These are phyloP conservation scores for Hypocryptadius cinnamomeus DNA, from an alignment of 2,113 vertebrate species.

Conservation along the genomic window DNA sequence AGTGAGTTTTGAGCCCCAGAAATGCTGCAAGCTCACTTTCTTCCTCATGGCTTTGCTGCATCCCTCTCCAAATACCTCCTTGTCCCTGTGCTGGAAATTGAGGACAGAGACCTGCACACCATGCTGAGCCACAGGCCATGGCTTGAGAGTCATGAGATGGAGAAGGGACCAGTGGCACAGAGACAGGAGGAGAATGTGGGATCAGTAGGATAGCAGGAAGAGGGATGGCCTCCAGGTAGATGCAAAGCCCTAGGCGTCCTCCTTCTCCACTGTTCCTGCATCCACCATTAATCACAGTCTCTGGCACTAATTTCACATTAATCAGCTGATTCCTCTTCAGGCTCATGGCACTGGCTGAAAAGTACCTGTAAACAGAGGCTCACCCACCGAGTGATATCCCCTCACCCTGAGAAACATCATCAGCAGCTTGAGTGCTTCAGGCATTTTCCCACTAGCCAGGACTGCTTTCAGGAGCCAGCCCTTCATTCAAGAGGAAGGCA, in stretches of 20 bases:
- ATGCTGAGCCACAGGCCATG: neutral
- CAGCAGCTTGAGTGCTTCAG: neutral
- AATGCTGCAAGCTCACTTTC: neutral
- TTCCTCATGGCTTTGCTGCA: neutral
- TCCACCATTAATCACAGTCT: neutral
- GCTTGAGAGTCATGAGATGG: neutral
- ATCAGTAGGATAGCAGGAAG: neutral
- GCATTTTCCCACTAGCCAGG: neutral
- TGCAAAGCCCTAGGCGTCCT: neutral
- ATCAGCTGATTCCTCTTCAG: neutral
- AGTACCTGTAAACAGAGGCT: neutral
- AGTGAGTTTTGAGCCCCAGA: neutral
- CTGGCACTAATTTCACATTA: neutral
- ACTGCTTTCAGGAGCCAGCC: neutral
- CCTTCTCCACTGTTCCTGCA: neutral
- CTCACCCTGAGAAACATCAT: neutral
- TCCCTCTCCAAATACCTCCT: neutral
- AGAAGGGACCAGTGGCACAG: neutral
- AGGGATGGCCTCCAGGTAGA: neutral
- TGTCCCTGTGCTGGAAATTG: neutral
- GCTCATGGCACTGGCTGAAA: neutral
- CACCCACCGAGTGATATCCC: neutral
- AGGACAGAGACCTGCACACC: neutral
- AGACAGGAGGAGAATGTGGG: neutral
- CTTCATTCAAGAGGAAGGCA: neutral